phyloP scores from a whole-genome alignment of 2,888 invertebrate species.

The Agrotis clavis region DNA sequence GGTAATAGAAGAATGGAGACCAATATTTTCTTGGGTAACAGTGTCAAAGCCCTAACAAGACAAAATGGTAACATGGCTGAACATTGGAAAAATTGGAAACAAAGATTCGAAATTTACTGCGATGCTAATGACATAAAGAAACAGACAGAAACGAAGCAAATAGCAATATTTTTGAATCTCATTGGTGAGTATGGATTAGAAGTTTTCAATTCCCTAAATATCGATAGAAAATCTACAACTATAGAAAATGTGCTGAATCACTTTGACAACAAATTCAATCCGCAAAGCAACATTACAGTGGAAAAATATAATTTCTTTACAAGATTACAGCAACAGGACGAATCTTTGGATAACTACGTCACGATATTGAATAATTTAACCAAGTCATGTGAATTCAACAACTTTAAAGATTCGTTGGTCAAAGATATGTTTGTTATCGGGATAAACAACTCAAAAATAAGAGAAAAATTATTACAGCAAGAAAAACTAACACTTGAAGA shows the following conservation, averaged over 20 bases:
- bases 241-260: conserved; percentile 2
- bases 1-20: too few species aligned
- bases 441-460: conserved; percentile 3
- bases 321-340: conserved; percentile 2
- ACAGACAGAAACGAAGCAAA: neutral
- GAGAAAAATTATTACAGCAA: conserved; percentile 6
- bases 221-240: conserved; percentile 4
- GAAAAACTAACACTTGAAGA: neutral
- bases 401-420: neutral
- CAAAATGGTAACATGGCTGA: neutral
- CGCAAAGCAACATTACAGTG: conserved; percentile 3
- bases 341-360: conserved; percentile 6
- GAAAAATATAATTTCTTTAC: neutral
- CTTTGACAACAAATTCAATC: conserved; percentile 1
- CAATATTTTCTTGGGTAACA: too few species aligned
- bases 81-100: neutral
- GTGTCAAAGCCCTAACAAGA: conserved; percentile 1
- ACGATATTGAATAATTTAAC: conserved; percentile 4
- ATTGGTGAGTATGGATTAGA: too few species aligned
- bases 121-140: conserved; percentile 6
- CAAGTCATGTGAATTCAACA: conserved; percentile 2
- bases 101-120: conserved; percentile 6
- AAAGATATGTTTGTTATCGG: conserved; percentile 1
- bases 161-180: neutral
- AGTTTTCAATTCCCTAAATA: conserved; percentile 3